Evolutionary conservation across 2,113 vertebrate genomes (phyloP), one percentile per base, ranked within the genome.

Genomic region (Puma concolor): DNA sequence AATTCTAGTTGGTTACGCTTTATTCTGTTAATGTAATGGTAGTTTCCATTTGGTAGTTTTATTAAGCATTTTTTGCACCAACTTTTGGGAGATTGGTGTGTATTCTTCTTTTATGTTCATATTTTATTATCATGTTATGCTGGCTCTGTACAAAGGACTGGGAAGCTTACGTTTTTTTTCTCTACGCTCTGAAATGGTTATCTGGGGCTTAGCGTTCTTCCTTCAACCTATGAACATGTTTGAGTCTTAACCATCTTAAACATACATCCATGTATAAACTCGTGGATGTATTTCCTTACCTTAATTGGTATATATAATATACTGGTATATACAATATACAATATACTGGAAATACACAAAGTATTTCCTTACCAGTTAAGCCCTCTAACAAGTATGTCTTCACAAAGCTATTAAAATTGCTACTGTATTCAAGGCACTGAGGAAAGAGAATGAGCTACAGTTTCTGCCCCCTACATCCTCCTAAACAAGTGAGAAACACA

Each of bases 11-110:
- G 31, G 76, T 80, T 71, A 90, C 1, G 25, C 31, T 94, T 83
- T 88, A 80, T 88, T 94, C 69, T 83, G 54, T 50, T 93, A 88
- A 74, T 31, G 12, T 67, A 90, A 89, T 54, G n/a, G 38, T 63
- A 77, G n/a, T 90, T 90, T 95, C 21, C 54, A 84, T 44, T 66
- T 96, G 48, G 74, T 57, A 92, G 76, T 66, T 91, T 91, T 31
- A 96, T 52, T 64, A 92, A 76, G 8, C 23, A 94, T 67, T 85
- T 81, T 90, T 88, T 64, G 7, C 50, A 97, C 27, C 71, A 91
- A 92, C 27, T 94, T 94, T 79, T 85, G 33, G 83, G n/a, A 83
- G 69, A 83, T 3, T 88, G 38, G 50, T 76, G 5, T 89, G 5
- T 23, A 60, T 50, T 67, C 41, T 94, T 94, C 41, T 94, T 95